Base-by-base conservation (phyloP, 2,113 vertebrate genomes). In the Phalacrocorax aristotelis region DNA sequence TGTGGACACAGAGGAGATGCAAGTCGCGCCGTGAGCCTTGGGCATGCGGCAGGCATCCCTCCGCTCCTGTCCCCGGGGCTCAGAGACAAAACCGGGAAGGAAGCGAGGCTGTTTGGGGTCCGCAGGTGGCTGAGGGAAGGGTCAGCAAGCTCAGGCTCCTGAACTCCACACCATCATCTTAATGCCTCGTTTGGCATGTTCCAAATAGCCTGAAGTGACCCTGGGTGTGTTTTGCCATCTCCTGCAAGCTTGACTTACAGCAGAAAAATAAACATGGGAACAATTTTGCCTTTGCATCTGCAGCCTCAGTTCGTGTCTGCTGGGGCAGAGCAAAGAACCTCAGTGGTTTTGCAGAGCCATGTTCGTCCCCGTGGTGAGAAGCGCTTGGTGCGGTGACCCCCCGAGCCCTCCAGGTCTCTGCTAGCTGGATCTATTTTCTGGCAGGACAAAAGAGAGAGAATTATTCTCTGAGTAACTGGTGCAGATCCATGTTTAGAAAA, bases 141-240 rank as follows among this genome's bases (percentile, higher is more conserved):
- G 11, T 64, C n/a, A 52, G 46, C n/a, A 65, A 34, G 23, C 13
- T 52, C 48, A 29, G 29, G 38, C 3, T 70, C 49, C 61, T 29
- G 20, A 70, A 22, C 9, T 22, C 49, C 38, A 34, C 19, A 6
- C 20, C 11, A 3, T 32, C 42, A 17, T 2, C 68, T 26, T 30
- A 40, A 8, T 15, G 49, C 15, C 29, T 65, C 4, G 0, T 51
- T 55, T 1, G 0, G 18, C 32, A 2, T 23, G 17, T 4, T 49
- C 75, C 1, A 0, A 13, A 8, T 1, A 54, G 22, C n/a, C 74
- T 14, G 3, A 27, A 17, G 55, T 40, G 54, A 46, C 18, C 42
- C 36, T 23, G 58, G 20, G 2, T 18, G 17, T 5, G 22, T 8
- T 49, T 23, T 54, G 16, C 22, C 0, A 0, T 12, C 7, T 57